These are phyloP conservation scores for Acipenser ruthenus DNA, from an alignment of 2,797 vertebrate genomes.

Conservation along the genomic window DNA sequence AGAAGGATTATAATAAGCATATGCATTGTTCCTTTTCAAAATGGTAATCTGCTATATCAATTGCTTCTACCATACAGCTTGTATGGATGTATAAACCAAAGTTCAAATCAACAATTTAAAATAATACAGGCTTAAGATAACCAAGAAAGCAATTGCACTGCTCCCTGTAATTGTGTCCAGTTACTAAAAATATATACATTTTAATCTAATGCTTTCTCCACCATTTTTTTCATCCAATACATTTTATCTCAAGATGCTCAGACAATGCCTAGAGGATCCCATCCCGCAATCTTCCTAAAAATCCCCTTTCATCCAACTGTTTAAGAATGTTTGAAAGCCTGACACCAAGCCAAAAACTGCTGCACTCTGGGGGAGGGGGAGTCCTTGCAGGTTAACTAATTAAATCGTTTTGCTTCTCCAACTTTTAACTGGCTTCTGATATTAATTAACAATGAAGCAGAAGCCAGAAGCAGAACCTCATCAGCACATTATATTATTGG, in stretches of 20 bases:
- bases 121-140: slow-evolving; percentile 39
- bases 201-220: slow-evolving; percentile 21
- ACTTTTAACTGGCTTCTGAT: slow-evolving; percentile 85
- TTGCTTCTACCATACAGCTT: slow-evolving; percentile 66
- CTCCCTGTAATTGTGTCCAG: slow-evolving; percentile 12
- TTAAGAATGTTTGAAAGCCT: slow-evolving; percentile 97
- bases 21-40: slow-evolving; percentile 77
- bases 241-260: slow-evolving; percentile 92
- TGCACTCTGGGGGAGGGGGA: slow-evolving; percentile 73
- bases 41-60: slow-evolving; percentile 86
- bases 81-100: slow-evolving; percentile 49
- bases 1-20: slow-evolving; percentile 81
- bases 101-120: slow-evolving; percentile 63
- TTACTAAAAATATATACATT: slow-evolving; percentile 29
- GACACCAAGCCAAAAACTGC: slow-evolving; percentile 72
- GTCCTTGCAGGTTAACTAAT: slow-evolving; percentile 85
- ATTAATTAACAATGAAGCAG: slow-evolving; percentile 75
- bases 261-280: slow-evolving; percentile 93
- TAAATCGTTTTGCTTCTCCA: slow-evolving; percentile 90
- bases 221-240: slow-evolving; percentile 51
- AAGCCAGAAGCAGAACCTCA: slow-evolving; percentile 32
- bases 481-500: neutral
- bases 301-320: slow-evolving; percentile 99
- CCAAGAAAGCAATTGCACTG: neutral
- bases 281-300: slow-evolving; percentile 96